phyloP scores from a whole-genome alignment of 2,888 invertebrate species.

The Amblyteles armatorius region DNA sequence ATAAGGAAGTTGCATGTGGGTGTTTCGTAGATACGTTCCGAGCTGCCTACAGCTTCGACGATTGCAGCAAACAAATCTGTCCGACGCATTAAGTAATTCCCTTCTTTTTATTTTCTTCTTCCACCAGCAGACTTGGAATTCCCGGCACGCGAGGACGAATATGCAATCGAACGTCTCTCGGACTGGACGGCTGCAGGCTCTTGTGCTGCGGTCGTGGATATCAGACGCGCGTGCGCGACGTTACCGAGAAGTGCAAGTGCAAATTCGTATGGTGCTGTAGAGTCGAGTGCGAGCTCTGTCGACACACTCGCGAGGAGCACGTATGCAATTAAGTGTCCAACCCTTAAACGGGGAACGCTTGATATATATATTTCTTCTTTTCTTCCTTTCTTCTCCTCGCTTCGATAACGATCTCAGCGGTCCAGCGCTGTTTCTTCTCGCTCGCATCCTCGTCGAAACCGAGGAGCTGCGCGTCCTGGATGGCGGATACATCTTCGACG shows the following conservation, averaged over 20 bases:
- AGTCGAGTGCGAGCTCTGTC: constrained; percentile 94
- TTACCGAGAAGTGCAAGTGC: constrained; percentile 95
- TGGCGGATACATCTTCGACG: not conserved
- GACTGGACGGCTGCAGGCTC: constrained; percentile 94
- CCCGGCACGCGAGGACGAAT: constrained; percentile 93
- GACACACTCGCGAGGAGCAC: constrained; percentile 92
- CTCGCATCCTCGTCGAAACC: not conserved
- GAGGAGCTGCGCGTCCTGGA: not conserved
- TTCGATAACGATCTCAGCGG: not conserved
- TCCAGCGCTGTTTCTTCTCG: not conserved
- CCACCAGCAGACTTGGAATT: constrained; percentile 89
- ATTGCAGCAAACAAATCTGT: constrained; percentile 1
- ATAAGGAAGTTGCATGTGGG: not conserved
- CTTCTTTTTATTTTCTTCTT: constrained; percentile 22
- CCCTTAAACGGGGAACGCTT: constrained; percentile 21
- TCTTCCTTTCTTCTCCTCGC: not conserved
- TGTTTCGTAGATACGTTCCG: constrained; percentile 7
- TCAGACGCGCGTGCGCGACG: constrained; percentile 92
- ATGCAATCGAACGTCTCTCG: constrained; percentile 94
- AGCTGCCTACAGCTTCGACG: constrained; percentile 5
- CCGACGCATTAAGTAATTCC: constrained; percentile 6
- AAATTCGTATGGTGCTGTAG: constrained; percentile 97
- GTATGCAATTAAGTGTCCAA: constrained; percentile 90
- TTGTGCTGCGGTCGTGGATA: constrained; percentile 96
- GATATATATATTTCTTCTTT: not conserved